A percentile compares a stretch with the other conserved stretches of the same genome.
Conservation (phyloP, 2,888 invertebrate species). For the Minunthozetes semirufus region DNA sequence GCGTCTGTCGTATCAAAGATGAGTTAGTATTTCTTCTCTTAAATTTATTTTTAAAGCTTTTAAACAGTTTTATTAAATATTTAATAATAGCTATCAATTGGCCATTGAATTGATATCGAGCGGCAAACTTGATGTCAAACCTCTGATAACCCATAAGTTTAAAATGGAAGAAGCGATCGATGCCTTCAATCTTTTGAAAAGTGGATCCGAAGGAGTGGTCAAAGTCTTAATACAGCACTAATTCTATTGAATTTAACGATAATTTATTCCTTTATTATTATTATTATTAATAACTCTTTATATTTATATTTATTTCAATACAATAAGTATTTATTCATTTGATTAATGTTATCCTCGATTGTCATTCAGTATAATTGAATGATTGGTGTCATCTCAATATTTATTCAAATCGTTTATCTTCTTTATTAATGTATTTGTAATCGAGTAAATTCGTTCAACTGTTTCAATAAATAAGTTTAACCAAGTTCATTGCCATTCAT, state of each 20-base stretch:
- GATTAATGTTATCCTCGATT: no score
- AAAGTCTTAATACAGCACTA: conserved; percentile 33
- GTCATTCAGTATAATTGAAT: no score
- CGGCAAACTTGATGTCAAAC: conserved; percentile 42
- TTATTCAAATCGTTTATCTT: no score
- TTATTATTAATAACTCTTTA: neutral
- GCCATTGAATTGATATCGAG: conserved; percentile 40
- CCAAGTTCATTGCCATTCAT: no score
- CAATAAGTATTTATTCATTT: no score
- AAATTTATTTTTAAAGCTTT: neutral
- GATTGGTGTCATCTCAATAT: no score
- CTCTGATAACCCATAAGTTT: conserved; percentile 42
- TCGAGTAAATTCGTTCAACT: no score
- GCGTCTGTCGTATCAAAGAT: conserved; percentile 2
- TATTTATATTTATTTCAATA: neutral
- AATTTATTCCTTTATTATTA: no score
- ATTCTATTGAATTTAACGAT: neutral
- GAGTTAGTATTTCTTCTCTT: neutral
- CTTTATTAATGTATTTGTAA: no score
- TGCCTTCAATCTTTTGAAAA: conserved; percentile 46
- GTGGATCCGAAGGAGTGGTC: conserved; percentile 30
- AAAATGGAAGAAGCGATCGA: conserved; percentile 44
- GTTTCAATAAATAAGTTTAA: no score
- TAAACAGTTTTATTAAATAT: neutral
- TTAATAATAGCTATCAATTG: conserved; percentile 39